Evolutionary conservation across 1,140 invertebrate genomes (phyloP), one percentile per base, ranked within the genome.

Genomic region (Mesaphorura yosii): DNA sequence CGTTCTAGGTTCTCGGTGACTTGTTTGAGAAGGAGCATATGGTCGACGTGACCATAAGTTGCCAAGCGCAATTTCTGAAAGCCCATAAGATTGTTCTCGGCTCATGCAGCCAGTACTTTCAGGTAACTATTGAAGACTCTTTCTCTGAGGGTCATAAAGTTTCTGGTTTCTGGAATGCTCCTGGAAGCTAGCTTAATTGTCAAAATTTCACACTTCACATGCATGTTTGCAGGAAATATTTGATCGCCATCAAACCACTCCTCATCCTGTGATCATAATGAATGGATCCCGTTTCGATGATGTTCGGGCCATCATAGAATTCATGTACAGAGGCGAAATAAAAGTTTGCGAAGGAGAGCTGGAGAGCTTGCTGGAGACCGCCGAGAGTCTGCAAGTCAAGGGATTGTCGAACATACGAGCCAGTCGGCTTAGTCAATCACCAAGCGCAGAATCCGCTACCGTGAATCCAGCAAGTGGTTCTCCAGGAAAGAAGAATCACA

Each of bases 91-190:
- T 78, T 58, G 71, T 78, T 37, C 66, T 78, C 25, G 72, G 75
- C n/a, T 75, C 76, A 22, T 77, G 75, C 55, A 76, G 75, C 54
- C 69, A 72, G 15, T 77, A 76, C 63, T 78, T 78, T 65, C 70
- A 76, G 63, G 70, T 71, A 66, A 49, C 38, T 22, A 48, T 27
- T 22, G 15, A 26, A n/a, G n/a, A n/a, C n/a, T n/a, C n/a, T n/a
- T n/a, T n/a, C n/a, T n/a, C n/a, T n/a, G n/a, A n/a, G n/a, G n/a
- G n/a, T n/a, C 7, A 12, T 14, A 19, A 17, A n/a, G n/a, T 40
- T 49, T 41, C 7, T 27, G 27, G 14, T 23, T 40, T 12, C n/a
- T 39, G n/a, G 37, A 6, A 6, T 19, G 40, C 25, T 17, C 46
- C 3, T 25, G 17, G 17, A 19, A 17, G 17, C 6, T 12, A 6